phyloP scores from a whole-genome alignment of 2,797 vertebrate species.

The Leontocebus nigricollis region DNA sequence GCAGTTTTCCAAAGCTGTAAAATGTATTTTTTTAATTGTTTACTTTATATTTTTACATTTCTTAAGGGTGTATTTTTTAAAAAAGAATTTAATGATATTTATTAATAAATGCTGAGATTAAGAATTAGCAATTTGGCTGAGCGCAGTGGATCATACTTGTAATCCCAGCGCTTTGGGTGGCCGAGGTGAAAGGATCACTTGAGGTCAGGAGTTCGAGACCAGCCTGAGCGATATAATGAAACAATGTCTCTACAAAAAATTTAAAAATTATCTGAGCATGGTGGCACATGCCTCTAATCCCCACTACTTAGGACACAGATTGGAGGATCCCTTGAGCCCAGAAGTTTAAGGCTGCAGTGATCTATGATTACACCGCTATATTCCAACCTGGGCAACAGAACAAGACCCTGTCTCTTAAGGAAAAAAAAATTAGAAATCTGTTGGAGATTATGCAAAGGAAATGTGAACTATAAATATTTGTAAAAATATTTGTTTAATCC shows the following conservation, averaged over 20 bases:
- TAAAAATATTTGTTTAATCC: constrained; percentile 25
- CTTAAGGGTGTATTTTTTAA: neutral
- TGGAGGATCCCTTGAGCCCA: neutral
- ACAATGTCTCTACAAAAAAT: neutral
- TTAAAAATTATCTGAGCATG: neutral
- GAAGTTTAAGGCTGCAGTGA: neutral
- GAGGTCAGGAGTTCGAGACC: neutral
- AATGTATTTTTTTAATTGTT: neutral
- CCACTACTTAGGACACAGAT: neutral
- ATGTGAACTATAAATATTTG: neutral
- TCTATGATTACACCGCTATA: neutral
- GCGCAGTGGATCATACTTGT: neutral
- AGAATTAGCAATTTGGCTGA: neutral
- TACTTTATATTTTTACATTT: constrained; percentile 27
- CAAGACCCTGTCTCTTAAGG: neutral
- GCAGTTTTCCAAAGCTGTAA: neutral
- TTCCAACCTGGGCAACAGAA: neutral
- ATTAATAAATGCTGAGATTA: constrained; percentile 47
- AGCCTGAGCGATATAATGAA: neutral
- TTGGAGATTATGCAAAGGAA: constrained; percentile 1
- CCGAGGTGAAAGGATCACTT: neutral
- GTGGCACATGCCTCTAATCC: neutral
- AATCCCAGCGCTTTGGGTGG: neutral
- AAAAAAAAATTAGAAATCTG: neutral
- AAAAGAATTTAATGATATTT: neutral